Base-by-base conservation (phyloP, 2,888 invertebrate species). In the Melieria crassipennis region DNA sequence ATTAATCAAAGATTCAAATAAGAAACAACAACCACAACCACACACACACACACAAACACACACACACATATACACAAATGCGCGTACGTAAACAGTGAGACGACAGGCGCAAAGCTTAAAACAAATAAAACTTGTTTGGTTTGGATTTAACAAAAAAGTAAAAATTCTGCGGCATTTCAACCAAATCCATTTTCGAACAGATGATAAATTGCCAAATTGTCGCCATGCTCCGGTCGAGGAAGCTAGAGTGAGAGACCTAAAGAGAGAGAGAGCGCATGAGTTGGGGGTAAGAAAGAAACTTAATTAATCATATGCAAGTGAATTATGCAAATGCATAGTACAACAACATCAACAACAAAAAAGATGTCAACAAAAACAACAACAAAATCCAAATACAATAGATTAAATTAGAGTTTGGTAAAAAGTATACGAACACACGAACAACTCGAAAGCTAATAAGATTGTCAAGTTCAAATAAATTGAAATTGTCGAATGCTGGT, bases 121-220 rank as follows among this genome's bases (percentile, higher is more conserved):
- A 57, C 48, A 66, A 61, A 55, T 43, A 68, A 60, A 55, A 61
- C 68, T 61, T 68, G 67, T 68, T 68, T 68, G 45, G 45, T 46
- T 10, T 13, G n/a, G 68, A 52, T 50, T 68, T 61, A 30, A 30
- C 5, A n/a, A 45, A 42, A 3, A 11, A 48, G 30, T 57, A 47
- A 47, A 45, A 16, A 3, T 30, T 30, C 2, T 42, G 46, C 47
- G 13, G 42, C 7, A 47, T 66, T 48, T n/a, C 10, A 9, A 65
- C 30, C 2, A 65, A 65, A 57, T 46, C 11, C 47, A 65, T 65
- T 57, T 56, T 30, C 65, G 46, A n/a, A 62, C 13, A 11, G 52
- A 52, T 42, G 42, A 56, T 57, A 65, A 65, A 47, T 65, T 57
- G 58, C 47, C 30, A 30, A 30, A 30, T 30, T 30, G 30, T 30